A percentile compares a stretch with the other conserved stretches of the same genome.
phyloP scores from a whole-genome alignment of 2,797 vertebrate species.

The Spea hammondii region DNA sequence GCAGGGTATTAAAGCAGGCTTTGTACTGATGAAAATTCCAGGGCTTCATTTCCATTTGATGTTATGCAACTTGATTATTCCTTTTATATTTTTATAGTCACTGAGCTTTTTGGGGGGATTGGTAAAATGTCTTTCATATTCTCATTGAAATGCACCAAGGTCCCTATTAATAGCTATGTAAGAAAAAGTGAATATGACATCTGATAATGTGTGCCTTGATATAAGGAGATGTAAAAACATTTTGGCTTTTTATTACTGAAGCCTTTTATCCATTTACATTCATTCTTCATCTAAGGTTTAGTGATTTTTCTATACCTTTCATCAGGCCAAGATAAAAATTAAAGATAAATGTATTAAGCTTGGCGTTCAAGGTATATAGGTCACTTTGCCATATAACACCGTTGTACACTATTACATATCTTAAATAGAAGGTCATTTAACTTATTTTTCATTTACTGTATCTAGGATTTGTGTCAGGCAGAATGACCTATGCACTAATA shows the following conservation, averaged over 20 bases:
- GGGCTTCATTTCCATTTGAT: constrained; percentile 59
- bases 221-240: constrained; percentile 60
- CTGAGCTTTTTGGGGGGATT: constrained; percentile 56
- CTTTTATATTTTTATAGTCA: constrained; percentile 54
- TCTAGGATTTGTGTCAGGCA: constrained; percentile 27
- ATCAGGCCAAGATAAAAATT: constrained; percentile 38
- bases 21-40: constrained; percentile 65
- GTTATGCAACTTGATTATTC: constrained; percentile 54
- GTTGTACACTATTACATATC: constrained; percentile 31
- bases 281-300: constrained; percentile 59
- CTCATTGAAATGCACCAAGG: constrained; percentile 53
- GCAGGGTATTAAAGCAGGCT: constrained; percentile 68
- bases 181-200: constrained; percentile 54
- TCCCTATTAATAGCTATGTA: constrained; percentile 62
- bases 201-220: constrained; percentile 63
- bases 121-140: constrained; percentile 55
- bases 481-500: constrained; percentile 6
- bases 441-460: constrained; percentile 15
- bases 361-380: constrained; percentile 30
- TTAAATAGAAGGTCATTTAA: constrained; percentile 27
- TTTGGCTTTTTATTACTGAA: constrained; percentile 61
- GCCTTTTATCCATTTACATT: constrained; percentile 61
- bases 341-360: constrained; percentile 32
- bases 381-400: constrained; percentile 39
- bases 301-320: constrained; percentile 17